Evolutionary conservation across 2,888 invertebrate species (phyloP).

Genomic region (Netelia fuscicornis): DNA sequence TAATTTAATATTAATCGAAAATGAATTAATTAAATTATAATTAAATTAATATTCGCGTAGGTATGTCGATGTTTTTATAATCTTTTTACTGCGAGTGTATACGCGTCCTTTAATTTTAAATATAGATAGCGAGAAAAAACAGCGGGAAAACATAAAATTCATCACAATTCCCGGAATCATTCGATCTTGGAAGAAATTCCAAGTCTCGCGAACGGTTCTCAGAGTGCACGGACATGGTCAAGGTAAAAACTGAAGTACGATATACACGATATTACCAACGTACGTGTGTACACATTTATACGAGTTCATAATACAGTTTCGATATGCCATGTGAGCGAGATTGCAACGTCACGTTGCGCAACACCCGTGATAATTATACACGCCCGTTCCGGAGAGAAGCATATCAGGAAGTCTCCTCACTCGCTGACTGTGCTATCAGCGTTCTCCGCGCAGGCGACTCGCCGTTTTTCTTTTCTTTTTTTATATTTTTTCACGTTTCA

Average conservation of each 20-base stretch:
- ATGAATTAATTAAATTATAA: too few species aligned
- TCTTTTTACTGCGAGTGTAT: too few species aligned
- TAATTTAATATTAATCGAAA: too few species aligned
- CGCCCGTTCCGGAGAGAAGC: slow-evolving; percentile 18
- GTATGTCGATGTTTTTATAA: too few species aligned
- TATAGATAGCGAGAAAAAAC: too few species aligned
- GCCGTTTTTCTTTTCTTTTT: slow-evolving; percentile 21
- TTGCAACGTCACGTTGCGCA: slow-evolving; percentile 52
- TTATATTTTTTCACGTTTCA: not conserved
- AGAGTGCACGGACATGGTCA: slow-evolving; percentile 37
- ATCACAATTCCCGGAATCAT: too few species aligned
- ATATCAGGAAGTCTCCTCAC: slow-evolving; percentile 36
- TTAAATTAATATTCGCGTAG: too few species aligned
- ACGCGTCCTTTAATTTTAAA: too few species aligned
- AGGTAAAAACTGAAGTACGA: slow-evolving; percentile 12
- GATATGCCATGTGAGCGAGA: not conserved
- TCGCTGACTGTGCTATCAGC: slow-evolving; percentile 2
- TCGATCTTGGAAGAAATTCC: not conserved
- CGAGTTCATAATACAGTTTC: slow-evolving; percentile 29
- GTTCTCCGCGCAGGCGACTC: slow-evolving; percentile 1
- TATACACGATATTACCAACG: not conserved
- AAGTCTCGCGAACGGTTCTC: not conserved
- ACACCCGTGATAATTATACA: slow-evolving; percentile 55
- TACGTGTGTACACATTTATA: not conserved
- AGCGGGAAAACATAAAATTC: too few species aligned